Percentiles rank a stretch among this genome's conserved stretches.
phyloP scores from a whole-genome alignment of 2,797 vertebrate species.

The Chloroceryle amazona region DNA sequence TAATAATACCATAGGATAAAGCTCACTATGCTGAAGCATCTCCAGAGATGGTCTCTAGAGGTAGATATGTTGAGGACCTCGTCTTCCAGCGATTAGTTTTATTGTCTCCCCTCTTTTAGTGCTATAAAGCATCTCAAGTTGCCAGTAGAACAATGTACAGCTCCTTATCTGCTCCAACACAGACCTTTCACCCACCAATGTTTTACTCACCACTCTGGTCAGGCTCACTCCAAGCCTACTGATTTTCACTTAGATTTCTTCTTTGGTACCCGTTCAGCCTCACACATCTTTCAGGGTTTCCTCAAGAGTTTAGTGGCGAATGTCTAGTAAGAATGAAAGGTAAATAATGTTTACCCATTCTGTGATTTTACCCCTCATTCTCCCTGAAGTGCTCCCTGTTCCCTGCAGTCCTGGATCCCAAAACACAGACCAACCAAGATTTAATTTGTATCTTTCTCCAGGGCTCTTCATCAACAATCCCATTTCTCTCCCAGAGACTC shows the following conservation, averaged over 20 bases:
- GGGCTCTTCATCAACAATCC: not conserved
- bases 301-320: not conserved
- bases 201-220: not conserved
- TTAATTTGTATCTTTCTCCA: not conserved
- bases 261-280: not conserved
- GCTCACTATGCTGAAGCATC: not conserved
- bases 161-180: not conserved
- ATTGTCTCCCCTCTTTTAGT: not conserved
- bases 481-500: not conserved
- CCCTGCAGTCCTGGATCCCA: not conserved
- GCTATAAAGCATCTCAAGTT: not conserved
- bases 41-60: not conserved
- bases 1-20: not conserved
- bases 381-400: not conserved
- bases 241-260: not conserved
- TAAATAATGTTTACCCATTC: not conserved
- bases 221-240: not conserved
- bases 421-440: not conserved
- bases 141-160: not conserved
- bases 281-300: not conserved
- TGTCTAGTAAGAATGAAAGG: not conserved
- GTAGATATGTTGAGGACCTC: not conserved
- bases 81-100: not conserved
- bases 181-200: not conserved
- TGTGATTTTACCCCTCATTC: not conserved